phyloP scores from a whole-genome alignment of 2,113 vertebrate species.

The Hemiscyllium ocellatum region DNA sequence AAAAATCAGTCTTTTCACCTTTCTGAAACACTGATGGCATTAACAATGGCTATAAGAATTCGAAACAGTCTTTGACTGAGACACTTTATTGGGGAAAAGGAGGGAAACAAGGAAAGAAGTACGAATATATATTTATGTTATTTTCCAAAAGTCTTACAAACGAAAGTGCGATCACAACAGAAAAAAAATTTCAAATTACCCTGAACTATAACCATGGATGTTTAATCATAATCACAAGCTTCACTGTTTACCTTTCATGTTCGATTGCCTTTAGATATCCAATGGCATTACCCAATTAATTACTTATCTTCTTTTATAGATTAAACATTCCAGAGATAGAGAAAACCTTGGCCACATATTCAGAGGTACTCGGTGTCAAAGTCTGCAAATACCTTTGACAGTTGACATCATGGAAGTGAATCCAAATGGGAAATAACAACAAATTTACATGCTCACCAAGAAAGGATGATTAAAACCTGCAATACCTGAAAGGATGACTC shows the following conservation, averaged over 20 bases:
- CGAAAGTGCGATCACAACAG: no score
- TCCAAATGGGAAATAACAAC: not conserved
- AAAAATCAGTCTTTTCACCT: not conserved
- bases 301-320: no score
- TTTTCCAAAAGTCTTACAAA: not conserved
- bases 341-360: not conserved
- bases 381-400: not conserved
- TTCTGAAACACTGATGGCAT: not conserved
- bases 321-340: no score
- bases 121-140: not conserved
- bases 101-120: not conserved
- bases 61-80: not conserved
- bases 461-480: not conserved
- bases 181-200: not conserved
- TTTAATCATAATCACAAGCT: not conserved
- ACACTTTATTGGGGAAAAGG: not conserved
- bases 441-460: not conserved
- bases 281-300: not conserved
- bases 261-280: not conserved
- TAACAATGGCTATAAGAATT: not conserved
- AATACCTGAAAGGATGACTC: not conserved
- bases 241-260: not conserved
- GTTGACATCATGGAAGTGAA: not conserved
- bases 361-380: not conserved
- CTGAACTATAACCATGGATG: not conserved